A percentile compares a stretch with the other conserved stretches of the same genome.
phyloP scores from a whole-genome alignment of 2,797 vertebrate genomes.

The Melanotaenia nigrans region DNA sequence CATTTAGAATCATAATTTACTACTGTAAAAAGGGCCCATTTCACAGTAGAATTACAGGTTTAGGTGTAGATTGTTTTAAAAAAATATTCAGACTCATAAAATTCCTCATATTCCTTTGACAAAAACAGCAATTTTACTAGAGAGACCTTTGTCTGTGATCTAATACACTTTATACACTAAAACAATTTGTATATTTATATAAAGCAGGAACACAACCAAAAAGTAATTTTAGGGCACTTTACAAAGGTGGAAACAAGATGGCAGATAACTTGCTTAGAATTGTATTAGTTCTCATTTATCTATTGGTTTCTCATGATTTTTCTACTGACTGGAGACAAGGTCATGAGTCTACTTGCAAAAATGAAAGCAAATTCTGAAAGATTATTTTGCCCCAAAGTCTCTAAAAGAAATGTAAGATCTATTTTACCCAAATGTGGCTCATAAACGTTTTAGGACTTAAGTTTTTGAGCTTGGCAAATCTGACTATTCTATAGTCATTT shows the following conservation, averaged over 20 bases:
- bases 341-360: background rate
- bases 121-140: background rate
- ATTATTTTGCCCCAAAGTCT: background rate
- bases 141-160: background rate
- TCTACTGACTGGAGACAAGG: background rate
- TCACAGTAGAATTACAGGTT: too few relatives aligned
- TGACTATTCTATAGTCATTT: too few relatives aligned
- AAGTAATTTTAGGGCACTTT: background rate
- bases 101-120: background rate
- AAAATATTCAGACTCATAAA: background rate
- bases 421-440: background rate
- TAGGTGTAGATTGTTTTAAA: background rate
- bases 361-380: background rate
- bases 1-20: too few relatives aligned
- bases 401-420: background rate
- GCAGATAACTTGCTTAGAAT: background rate
- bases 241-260: background rate
- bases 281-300: background rate
- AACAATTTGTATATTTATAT: background rate
- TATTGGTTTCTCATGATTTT: background rate
- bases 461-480: background rate
- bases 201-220: background rate
- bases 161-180: background rate
- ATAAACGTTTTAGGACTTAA: background rate
- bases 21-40: too few relatives aligned